phyloP scores from a whole-genome alignment of 2,113 vertebrate species.

The Menura novaehollandiae region DNA sequence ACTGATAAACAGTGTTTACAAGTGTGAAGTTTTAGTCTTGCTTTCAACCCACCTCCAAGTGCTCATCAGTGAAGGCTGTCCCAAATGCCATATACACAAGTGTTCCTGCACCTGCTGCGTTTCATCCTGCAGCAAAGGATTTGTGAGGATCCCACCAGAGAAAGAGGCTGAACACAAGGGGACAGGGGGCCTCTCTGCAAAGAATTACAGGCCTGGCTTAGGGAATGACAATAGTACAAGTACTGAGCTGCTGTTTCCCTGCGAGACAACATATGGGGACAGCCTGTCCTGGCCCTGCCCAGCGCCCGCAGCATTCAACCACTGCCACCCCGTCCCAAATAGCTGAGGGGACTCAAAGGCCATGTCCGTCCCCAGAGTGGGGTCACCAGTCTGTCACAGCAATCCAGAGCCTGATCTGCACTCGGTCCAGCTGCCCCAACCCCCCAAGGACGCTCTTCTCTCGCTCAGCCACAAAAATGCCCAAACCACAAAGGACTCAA shows the following conservation, averaged over 20 bases:
- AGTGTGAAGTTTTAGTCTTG: not conserved
- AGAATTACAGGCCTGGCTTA: not conserved
- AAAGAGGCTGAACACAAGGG: not conserved
- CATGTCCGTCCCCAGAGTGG: accelerated
- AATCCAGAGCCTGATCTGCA: accelerated
- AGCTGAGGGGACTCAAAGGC: not conserved
- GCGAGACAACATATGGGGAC: not conserved
- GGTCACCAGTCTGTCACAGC: not conserved
- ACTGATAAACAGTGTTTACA: not conserved
- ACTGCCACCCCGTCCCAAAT: not conserved
- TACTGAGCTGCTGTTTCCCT: not conserved
- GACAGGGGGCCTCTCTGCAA: not conserved
- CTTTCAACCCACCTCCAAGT: not conserved
- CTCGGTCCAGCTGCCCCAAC: not conserved
- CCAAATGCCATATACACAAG: not conserved
- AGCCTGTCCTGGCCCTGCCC: not conserved
- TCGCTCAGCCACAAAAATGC: not conserved
- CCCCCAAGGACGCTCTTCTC: not conserved
- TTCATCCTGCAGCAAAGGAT: not conserved
- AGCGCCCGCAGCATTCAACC: not conserved
- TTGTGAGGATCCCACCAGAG: not conserved
- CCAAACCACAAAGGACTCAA: not conserved
- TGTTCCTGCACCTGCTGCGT: not conserved
- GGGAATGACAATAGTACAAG: not conserved
- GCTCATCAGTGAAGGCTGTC: not conserved